Base-by-base conservation (phyloP, 2,113 vertebrate species). In the Willisornis vidua region DNA sequence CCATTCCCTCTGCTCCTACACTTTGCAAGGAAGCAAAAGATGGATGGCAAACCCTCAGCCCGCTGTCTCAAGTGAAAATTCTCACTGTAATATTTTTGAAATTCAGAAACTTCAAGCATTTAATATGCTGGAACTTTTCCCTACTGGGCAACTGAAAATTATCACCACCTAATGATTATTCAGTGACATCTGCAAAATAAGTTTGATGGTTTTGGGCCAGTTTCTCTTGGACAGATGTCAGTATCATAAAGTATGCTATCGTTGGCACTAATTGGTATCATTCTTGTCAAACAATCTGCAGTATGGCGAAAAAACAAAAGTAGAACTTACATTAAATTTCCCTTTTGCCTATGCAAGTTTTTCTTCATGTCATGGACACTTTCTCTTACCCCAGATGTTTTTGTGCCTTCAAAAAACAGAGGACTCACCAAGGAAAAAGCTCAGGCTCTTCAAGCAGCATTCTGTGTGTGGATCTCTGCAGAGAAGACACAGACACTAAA, bases 141-240 rank as follows among this genome's bases (percentile, higher is more conserved):
- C 61, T 77, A 84, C 65, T 19, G 70, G 79, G 37, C 45, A 90
- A 79, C 57, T 37, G 66, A 79, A 95, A 92, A 76, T 83, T 89
- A 75, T 67, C 84, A 86, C 35, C 72, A 84, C 66, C 84, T 94
- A 89, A 94, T 84, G 90, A 90, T 89, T 96, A 93, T 91, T 91
- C 91, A 92, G 91, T 49, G 77, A 91, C 93, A 92, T 91, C 89
- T 94, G 91, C 81, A 92, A 94, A 87, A 49, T 46, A 85, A 93
- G 87, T 78, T 85, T 89, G 73, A 92, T 92, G 89, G 10, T 92
- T 91, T 73, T 1, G 4, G 46, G 73, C n/a, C 71, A 54, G 43
- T 93, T 91, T 85, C 66, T 74, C 70, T 43, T 58, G 74, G 91
- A 82, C 94, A 94, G 93, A 90, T 85, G 89, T 94, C 77, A 87